Evolutionary conservation across 2,888 invertebrate species (phyloP), one percentile per base, ranked within the genome.

Genomic region (Frankliniella fusca): DNA sequence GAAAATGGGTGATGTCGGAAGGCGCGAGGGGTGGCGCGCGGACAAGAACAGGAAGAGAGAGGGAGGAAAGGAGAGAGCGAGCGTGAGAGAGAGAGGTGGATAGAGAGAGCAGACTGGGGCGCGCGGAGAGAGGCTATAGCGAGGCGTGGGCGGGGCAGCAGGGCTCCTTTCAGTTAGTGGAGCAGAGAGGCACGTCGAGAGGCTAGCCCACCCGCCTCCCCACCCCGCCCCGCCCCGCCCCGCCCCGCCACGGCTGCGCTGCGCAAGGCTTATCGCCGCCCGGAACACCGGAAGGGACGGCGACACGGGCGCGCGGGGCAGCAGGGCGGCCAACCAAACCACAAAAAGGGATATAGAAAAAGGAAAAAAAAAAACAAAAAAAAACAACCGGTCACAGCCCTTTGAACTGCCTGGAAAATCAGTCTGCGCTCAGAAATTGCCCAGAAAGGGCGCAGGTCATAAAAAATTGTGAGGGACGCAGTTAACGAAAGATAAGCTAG

Each of bases 11-110:
- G n/a, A n/a, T n/a, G n/a, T n/a, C n/a, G n/a, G n/a, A n/a, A n/a
- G n/a, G n/a, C n/a, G n/a, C 82, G 81, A 50, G 82, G 80, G 81
- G 20, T 15, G 15, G 23, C 15, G 48, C 15, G 48, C 27, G 49
- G 48, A 49, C 10, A 23, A 80, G 80, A 12, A 49, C 80, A 54
- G 15, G n/a, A 28, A 18, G 80, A 80, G 23, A 23, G 49, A 81
- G 23, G 18, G 27, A 81, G 27, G 28, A 38, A 38, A 5, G 5
- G 38, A 38, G 38, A 38, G 38, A 5, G 3, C 2, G 38, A 38
- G 38, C 3, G 38, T 3, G 2, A 38, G 38, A 38, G 38, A 38
- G 38, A 38, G 38, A 38, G 38, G 5, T 2, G 11, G 18, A 80
- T 5, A 18, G 15, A 48, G 18, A 18, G 8, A 20, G 38, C n/a